Evolutionary conservation across 2,888 invertebrate species (phyloP), one percentile per base, ranked within the genome.

Genomic region (Teleogryllus oceanicus): DNA sequence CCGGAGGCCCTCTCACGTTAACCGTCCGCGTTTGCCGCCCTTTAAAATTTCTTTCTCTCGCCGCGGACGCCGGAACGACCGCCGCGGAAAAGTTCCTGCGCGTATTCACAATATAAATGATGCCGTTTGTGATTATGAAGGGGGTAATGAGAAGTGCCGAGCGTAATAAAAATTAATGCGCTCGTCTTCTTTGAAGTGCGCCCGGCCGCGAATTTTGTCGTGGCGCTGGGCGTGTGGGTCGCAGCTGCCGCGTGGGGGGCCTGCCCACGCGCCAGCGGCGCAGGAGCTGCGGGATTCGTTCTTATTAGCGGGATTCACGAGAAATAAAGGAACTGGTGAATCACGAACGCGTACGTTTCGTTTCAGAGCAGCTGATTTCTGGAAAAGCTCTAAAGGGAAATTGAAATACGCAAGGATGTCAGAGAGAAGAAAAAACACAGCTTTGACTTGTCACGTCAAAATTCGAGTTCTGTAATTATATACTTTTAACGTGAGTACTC

Each of bases 21-120:
- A 62, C 62, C 62, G n/a, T 8, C 62, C 62, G 62, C 62, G n/a
- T 62, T 62, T 62, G 62, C 62, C 62, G 13, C 62, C 62, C 62
- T 62, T 37, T 62, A 62, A 62, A 62, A 62, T 62, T 62, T 62
- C 62, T 62, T 62, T 13, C 62, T 18, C 62, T n/a, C 62, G 13
- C 62, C 37, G 37, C 37, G 37, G 37, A 37, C 37, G 37, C 37
- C 37, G 37, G 37, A 37, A 13, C 62, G 62, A 12, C 13, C 62
- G 62, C 62, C 62, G 16, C 62, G 62, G 62, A 62, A 62, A 62
- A 62, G 62, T 62, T 62, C 62, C 62, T 62, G 5, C 62, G 62
- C 62, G 62, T 62, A 62, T 62, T 62, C 62, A 62, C 62, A 62
- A 62, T 62, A 62, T 62, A 62, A 62, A 62, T 62, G 62, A 62